Conservation (phyloP, 2,797 vertebrate genomes). For the Phoebastria nigripes region DNA sequence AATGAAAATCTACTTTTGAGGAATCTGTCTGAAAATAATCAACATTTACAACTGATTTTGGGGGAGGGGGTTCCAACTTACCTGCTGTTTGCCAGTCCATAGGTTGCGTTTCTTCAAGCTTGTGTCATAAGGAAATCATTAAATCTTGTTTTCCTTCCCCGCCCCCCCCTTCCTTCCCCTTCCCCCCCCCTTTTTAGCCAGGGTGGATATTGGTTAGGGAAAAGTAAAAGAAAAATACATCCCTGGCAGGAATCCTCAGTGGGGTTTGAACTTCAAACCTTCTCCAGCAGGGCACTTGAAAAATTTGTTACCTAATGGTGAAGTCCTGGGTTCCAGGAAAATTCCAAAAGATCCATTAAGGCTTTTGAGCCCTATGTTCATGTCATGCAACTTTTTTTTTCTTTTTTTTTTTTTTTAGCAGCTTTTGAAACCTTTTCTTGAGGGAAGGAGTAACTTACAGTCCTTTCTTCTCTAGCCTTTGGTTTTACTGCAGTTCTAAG, state of each 20-base stretch:
- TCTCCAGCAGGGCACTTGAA: slow-evolving; percentile 69
- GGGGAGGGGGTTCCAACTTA: slow-evolving; percentile 75
- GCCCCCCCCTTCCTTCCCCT: background rate
- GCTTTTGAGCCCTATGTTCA: slow-evolving; percentile 46
- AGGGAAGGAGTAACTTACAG: slow-evolving; percentile 54
- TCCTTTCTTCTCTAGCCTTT: slow-evolving; percentile 70
- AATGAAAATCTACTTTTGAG: background rate
- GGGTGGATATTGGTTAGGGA: slow-evolving; percentile 52
- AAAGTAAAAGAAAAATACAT: slow-evolving; percentile 67
- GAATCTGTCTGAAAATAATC: slow-evolving; percentile 4
- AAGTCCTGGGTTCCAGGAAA: slow-evolving; percentile 68
- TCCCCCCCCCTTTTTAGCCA: slow-evolving; percentile 21
- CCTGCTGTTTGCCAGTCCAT: slow-evolving; percentile 82
- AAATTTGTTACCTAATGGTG: slow-evolving; percentile 69
- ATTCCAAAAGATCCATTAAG: slow-evolving; percentile 48
- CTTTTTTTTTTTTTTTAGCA: background rate
- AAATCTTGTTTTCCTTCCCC: slow-evolving; percentile 70
- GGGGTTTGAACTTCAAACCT: slow-evolving; percentile 72
- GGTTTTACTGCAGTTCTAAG: slow-evolving; percentile 83
- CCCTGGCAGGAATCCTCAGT: slow-evolving; percentile 67
- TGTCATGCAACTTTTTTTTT: slow-evolving; percentile 10
- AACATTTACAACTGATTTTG: background rate
- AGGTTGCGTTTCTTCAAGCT: slow-evolving; percentile 74
- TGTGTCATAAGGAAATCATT: slow-evolving; percentile 84
- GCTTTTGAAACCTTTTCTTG: slow-evolving; percentile 69